Evolutionary conservation across 2,888 invertebrate genomes (phyloP).

Genomic region (Phortica okadai): DNA sequence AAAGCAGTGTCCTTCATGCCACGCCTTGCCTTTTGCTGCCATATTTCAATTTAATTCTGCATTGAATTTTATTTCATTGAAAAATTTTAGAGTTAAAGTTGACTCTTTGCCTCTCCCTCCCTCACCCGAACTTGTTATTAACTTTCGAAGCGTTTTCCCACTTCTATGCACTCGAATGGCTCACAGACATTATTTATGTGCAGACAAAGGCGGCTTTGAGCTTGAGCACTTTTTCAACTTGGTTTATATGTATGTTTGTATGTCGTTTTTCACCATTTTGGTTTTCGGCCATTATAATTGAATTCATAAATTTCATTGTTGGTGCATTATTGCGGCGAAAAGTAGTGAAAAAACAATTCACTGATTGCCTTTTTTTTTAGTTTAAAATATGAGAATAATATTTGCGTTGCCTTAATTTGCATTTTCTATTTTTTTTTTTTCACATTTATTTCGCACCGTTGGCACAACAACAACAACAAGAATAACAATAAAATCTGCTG

Average conservation of each 20-base stretch:
- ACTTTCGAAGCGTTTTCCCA: no score
- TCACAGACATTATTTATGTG: neutral
- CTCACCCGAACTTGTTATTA: no score
- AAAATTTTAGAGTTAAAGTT: no score
- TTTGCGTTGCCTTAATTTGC: slow-evolving; percentile 23
- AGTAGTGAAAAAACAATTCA: neutral
- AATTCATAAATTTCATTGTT: slow-evolving; percentile 64
- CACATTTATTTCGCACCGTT: neutral
- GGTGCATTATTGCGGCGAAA: slow-evolving; percentile 27
- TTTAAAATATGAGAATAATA: slow-evolving; percentile 64
- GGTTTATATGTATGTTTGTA: slow-evolving; percentile 27
- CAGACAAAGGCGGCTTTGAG: neutral
- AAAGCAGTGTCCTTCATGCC: no score
- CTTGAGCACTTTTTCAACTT: slow-evolving; percentile 24
- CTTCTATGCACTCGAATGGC: no score
- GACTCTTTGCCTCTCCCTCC: no score
- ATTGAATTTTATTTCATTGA: no score
- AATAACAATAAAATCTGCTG: neutral
- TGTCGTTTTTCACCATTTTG: slow-evolving; percentile 33
- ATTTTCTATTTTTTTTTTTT: neutral
- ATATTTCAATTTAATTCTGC: no score
- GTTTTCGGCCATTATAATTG: slow-evolving; percentile 53
- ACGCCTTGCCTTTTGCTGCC: no score
- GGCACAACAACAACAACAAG: neutral
- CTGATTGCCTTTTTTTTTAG: neutral